A percentile compares a stretch with the other conserved stretches of the same genome.
Evolutionary conservation across 2,888 invertebrate species (phyloP).

Genomic region (Tachina lurida): DNA sequence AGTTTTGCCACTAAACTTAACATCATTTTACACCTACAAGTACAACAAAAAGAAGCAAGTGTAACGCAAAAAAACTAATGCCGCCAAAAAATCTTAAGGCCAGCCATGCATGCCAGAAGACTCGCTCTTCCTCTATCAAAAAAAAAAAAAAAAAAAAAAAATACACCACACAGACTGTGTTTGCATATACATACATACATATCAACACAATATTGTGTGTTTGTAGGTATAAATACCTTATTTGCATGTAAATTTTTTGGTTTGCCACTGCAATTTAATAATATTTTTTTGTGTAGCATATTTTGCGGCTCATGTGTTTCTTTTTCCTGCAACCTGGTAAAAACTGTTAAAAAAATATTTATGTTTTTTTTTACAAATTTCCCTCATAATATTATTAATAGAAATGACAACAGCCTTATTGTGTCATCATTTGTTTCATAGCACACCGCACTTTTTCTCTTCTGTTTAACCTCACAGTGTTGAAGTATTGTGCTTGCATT

Average conservation of each 20-base stretch:
- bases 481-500: constrained; percentile 30
- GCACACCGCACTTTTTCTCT: constrained; percentile 1
- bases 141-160: no score
- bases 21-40: constrained; percentile 68
- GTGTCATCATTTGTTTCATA: constrained; percentile 68
- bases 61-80: constrained; percentile 24
- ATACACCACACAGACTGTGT: neutral
- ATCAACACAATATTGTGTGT: neutral
- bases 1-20: constrained; percentile 67
- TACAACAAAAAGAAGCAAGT: constrained; percentile 9
- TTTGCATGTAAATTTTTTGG: constrained; percentile 72
- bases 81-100: constrained; percentile 56
- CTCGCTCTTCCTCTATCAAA: neutral
- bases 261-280: constrained; percentile 72
- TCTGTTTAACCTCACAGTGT: constrained; percentile 14
- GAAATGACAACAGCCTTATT: constrained; percentile 70
- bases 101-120: constrained; percentile 37
- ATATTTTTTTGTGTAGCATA: constrained; percentile 67
- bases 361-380: constrained; percentile 27
- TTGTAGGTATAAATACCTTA: constrained; percentile 48
- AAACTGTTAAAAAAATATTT: constrained; percentile 19
- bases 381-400: constrained; percentile 68
- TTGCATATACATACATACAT: neutral
- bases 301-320: constrained; percentile 67
- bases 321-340: constrained; percentile 18